phyloP scores from a whole-genome alignment of 2,797 vertebrate genomes.

The Coregonus suidteri region DNA sequence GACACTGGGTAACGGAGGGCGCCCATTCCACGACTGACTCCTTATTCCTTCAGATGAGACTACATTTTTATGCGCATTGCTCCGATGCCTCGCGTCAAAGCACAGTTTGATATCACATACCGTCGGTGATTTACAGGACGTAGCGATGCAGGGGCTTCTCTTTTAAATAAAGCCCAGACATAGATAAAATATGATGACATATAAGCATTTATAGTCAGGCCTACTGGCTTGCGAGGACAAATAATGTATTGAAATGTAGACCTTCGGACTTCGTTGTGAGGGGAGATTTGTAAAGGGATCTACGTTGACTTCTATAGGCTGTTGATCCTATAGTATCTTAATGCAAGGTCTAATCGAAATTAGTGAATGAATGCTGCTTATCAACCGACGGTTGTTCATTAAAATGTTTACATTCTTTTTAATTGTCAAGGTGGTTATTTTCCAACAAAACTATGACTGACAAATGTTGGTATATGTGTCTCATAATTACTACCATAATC shows the following conservation, averaged over 20 bases:
- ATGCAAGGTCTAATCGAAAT: not conserved
- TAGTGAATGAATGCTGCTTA: not conserved
- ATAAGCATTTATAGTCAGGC: not conserved
- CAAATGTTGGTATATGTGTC: not conserved
- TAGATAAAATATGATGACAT: not conserved
- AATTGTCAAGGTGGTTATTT: not conserved
- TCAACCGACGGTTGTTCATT: not conserved
- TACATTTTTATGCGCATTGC: constrained; percentile 78
- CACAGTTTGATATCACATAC: constrained; percentile 45
- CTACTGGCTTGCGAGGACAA: not conserved
- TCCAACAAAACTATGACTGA: not conserved
- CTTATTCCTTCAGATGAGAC: constrained; percentile 81
- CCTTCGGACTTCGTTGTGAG: not conserved
- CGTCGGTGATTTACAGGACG: constrained; percentile 24
- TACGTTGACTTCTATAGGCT: not conserved
- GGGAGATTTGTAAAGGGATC: not conserved
- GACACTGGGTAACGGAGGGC: constrained; percentile 82
- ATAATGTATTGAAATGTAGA: not conserved
- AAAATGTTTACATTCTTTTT: not conserved
- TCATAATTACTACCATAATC: not conserved
- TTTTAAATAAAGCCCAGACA: constrained; percentile 13
- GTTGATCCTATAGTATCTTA: not conserved
- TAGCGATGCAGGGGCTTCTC: not conserved
- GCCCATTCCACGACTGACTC: constrained; percentile 78
- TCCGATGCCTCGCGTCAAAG: constrained; percentile 65